Base-by-base conservation (phyloP, 1,140 invertebrate genomes). In the Vollenhovia emeryi region DNA sequence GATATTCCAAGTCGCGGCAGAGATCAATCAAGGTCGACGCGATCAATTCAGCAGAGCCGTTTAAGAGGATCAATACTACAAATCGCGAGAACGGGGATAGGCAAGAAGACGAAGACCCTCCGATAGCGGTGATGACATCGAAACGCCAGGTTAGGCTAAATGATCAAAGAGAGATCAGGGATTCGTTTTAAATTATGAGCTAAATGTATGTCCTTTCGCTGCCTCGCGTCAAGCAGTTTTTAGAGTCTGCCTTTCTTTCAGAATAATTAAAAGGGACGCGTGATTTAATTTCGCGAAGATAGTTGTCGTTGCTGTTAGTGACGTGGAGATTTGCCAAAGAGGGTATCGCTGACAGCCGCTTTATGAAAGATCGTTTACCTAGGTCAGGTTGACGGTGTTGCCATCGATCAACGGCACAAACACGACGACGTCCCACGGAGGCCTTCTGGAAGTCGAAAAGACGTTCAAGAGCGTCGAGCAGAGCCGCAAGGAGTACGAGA, bases 341-440 rank as follows among this genome's bases (percentile, higher is more conserved):
- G 18, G 30, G 5, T 36, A 48, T 40, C 24, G 66, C 3, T 59
- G 24, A 40, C 68, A 48, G 75, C 52, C 33, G 55, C 89, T 90
- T 90, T 73, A 90, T 90, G 89, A 88, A 83, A 76, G 62, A 87
- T 87, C 40, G 86, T 76, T 95, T 95, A 95, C 95, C 93, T 94
- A 96, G 87, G 96, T 97, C 59, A 95, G 96, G 84, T 93, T 97
- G 87, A 97, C 97, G 45, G 97, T 97, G 48, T 93, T 97, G 73
- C 97, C 97, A 45, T 95, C 96, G 21, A 90, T 96, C 33, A 96
- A 97, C 91, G 95, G 96, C 80, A 95, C 96, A 11, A 97, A 97
- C 88, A 95, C 95, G 0, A 97, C 97, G 1, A 97, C 96, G 11
- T 97, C 97, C 0, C 97, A 97, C 90, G 97, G 97, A 45, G 97